Conservation (phyloP, 2,113 vertebrate genomes). For the Nesoenas mayeri region DNA sequence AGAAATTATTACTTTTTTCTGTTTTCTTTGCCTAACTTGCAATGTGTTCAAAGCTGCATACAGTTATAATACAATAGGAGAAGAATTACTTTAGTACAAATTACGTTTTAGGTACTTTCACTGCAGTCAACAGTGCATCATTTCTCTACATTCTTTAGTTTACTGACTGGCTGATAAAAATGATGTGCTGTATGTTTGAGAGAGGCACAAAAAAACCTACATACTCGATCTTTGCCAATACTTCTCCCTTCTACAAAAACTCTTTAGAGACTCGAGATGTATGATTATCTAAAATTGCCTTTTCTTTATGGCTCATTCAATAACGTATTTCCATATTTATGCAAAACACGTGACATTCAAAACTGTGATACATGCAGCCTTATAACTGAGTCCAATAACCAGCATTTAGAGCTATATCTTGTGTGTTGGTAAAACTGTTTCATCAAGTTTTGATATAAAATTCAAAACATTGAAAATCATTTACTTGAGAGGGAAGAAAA, state of each 20-base stretch:
- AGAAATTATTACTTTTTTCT: not conserved
- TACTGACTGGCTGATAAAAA: not conserved
- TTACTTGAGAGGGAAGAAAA: not conserved
- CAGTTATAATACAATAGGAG: not conserved
- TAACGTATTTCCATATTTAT: not conserved
- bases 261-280: not conserved
- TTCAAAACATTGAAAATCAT: not conserved
- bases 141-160: not conserved
- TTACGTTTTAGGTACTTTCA: not conserved
- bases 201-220: not conserved
- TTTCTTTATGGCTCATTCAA: not conserved
- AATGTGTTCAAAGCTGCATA: not conserved
- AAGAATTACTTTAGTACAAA: not conserved
- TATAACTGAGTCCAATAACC: not conserved
- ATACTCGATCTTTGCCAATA: not conserved
- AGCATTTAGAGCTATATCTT: not conserved
- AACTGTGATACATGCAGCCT: not conserved
- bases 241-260: not conserved
- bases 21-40: not conserved
- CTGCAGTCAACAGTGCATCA: not conserved
- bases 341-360: not conserved
- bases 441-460: not conserved
- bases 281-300: not conserved
- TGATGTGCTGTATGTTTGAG: not conserved
- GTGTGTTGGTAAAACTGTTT: not conserved